These are phyloP conservation scores for Sylvicapra grimmia DNA, from an alignment of 2,113 vertebrate genomes.

Conservation along the genomic window DNA sequence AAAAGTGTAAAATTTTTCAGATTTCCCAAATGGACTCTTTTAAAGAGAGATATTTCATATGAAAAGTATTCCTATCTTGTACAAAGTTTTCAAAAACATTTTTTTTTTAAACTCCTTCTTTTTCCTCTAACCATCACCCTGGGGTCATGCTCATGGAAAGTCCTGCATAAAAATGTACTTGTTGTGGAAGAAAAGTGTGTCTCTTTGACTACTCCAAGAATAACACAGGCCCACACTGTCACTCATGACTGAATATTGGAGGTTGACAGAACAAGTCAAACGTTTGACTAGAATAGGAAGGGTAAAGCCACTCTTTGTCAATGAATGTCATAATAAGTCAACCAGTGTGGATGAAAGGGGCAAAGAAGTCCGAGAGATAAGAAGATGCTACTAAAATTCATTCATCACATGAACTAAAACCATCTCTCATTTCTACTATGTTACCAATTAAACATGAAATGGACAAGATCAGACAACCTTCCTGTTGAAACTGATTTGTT, in stretches of 20 bases:
- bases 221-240: neutral
- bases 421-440: neutral
- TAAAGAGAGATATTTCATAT: neutral
- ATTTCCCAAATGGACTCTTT: neutral
- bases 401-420: neutral
- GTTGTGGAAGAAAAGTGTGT: neutral
- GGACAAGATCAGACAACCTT: slow-evolving; percentile 1
- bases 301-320: neutral
- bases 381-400: neutral
- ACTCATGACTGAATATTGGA: neutral
- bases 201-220: neutral
- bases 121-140: neutral
- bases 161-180: neutral
- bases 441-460: slow-evolving; percentile 2
- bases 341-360: neutral
- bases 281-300: neutral
- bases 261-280: neutral
- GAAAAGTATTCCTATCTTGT: neutral
- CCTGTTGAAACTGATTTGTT: neutral
- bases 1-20: neutral
- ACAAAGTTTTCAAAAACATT: neutral
- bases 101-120: neutral
- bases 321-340: neutral
- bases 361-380: neutral
- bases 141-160: neutral